Evolutionary conservation across 2,797 vertebrate genomes (phyloP), one percentile per base, ranked within the genome.

Genomic region (Chromobotia macracanthus): DNA sequence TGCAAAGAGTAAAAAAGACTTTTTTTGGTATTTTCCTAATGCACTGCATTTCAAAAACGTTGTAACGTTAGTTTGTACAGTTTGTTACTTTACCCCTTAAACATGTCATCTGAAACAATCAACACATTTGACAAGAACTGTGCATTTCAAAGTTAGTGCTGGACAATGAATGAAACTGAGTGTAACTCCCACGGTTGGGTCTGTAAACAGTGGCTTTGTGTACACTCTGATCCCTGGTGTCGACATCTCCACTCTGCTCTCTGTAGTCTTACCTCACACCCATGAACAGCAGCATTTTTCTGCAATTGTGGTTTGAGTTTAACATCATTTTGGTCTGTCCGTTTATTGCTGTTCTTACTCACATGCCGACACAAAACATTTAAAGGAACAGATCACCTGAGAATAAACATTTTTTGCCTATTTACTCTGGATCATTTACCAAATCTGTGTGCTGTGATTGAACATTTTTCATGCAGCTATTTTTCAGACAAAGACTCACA

Each of bases 201-300:
- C 66, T 66, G 68, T 84, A 89, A 91, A 90, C 82, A 86, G 83
- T 71, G 77, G 88, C 88, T 90, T 88, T 92, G 91, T 91, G 85
- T 88, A 85, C 71, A 44, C 84, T 86, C 82, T 72, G 84, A 38
- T 68, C 84, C 89, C 89, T 91, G 92, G 92, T 90, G 90, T 91
- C 70, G 87, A 87, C 86, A 72, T 92, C 92, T 84, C 92, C 87
- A 46, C 78, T 13, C 46, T 28, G 7, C 72, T 23, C 51, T 63
- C 74, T 79, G 55, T 79, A 51, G 67, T 78, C 12, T 85, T 56
- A 72, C 64, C 55, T 75, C 72, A 61, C 76, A 18, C 82, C 31
- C 13, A 65, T 68, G 15, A 48, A 46, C 16, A 48, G 38, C 41
- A 10, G 19, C 28, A 46, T 7, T 79, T 65, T 7, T 28, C 60